Base-by-base conservation (phyloP, 2,888 invertebrate species). In the Stenichneumon culpator region DNA sequence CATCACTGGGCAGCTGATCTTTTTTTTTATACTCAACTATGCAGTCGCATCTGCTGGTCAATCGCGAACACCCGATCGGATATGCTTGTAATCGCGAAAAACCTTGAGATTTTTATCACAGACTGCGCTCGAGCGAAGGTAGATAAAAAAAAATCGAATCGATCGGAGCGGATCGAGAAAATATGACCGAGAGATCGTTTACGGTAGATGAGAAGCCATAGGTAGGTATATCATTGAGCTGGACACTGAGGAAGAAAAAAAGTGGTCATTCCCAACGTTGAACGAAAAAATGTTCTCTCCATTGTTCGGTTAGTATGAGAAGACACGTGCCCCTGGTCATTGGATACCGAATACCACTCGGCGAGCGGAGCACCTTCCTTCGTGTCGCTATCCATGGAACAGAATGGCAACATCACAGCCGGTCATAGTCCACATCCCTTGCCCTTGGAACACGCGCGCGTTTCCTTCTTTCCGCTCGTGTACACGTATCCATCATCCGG, bases 21-120 rank as follows among this genome's bases (percentile, higher is more conserved):
- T 83, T 80, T 83, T 80, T 70, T 79, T 74, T 83, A 25, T 14
- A 25, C 25, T 57, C 80, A 69, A 57, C 63, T n/a, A 2, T 69
- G 14, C 36, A 25, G 39, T 14, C 69, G 57, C 87, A 86, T 89
- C 89, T 90, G 89, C 79, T 54, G 77, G 79, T 83, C 86, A 84
- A 36, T 81, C 52, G 77, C 72, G 36, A 68, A 84, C 70, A 47
- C 60, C 60, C 77, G 70, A 83, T 78, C 69, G 65, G 25, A 39
- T 79, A 28, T 0, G n/a, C 6, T 16, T 44, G 60, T 39, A 65
- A 78, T 28, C 22, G 22, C 57, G 22, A 32, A 16, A 36, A 44
- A 80, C 14, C 47, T 83, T 39, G 39, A 79, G 77, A 83, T 86
- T 82, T 54, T 78, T 78, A 85, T 87, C 82, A 32, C 47, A 39